Evolutionary conservation across 2,113 vertebrate species (phyloP).

Genomic region (Mus musculus): GRCm39 chr9:53834501-53835000

Average conservation of each 20-base stretch:
- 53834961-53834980: constrained; percentile 27
- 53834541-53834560: too few relatives aligned
- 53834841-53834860: neutral
- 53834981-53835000: constrained; percentile 32
- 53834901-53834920: neutral
- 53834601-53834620: neutral
- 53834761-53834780: neutral
- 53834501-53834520: neutral
- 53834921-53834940: neutral
- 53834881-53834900: neutral
- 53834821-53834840: neutral
- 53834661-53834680: too few relatives aligned
- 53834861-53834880: neutral
- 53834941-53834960: constrained; percentile 9
- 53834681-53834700: neutral
- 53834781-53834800: neutral
- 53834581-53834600: neutral
- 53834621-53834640: neutral
- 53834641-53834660: too few relatives aligned
- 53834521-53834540: neutral
- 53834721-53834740: neutral
- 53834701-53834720: neutral
- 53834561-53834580: neutral
- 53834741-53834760: too few relatives aligned
- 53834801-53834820: too few relatives aligned